Conservation (phyloP, 1,140 invertebrate genomes). For the Chionoecetes opilio region DNA sequence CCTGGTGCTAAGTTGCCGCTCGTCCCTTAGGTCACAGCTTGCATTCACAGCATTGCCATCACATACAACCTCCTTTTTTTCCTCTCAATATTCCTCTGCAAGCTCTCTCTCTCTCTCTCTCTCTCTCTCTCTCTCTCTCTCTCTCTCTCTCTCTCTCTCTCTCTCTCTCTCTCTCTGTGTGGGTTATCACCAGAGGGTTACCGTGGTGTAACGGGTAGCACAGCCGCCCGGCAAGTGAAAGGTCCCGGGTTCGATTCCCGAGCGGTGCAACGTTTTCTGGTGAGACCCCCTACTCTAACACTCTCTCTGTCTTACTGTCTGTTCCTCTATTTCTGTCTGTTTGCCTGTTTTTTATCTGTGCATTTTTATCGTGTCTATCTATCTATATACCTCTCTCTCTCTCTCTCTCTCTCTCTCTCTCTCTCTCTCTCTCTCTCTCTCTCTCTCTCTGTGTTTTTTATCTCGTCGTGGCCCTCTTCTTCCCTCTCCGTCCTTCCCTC, state of each 20-base stretch:
- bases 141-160: slow-evolving; percentile 2
- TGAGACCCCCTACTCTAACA: no score
- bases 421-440: background rate
- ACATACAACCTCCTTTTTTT: background rate
- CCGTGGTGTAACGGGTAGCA: no score
- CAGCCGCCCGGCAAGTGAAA: no score
- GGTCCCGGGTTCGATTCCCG: no score
- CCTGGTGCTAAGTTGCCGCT: background rate
- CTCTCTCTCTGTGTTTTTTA: background rate
- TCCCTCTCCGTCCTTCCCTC: background rate
- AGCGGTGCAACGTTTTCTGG: no score
- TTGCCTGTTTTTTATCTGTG: no score
- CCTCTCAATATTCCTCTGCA: background rate
- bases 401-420: background rate
- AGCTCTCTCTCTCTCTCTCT: slow-evolving; percentile 34
- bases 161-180: background rate
- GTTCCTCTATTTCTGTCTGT: no score
- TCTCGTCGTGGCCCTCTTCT: background rate
- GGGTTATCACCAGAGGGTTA: no score
- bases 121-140: slow-evolving; percentile 15
- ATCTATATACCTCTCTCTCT: background rate
- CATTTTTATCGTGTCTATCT: no score
- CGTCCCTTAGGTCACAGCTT: background rate
- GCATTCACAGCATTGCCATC: background rate
- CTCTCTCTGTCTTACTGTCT: no score